Base-by-base conservation (phyloP, 2,888 invertebrate species). In the Colletes collaris region DNA sequence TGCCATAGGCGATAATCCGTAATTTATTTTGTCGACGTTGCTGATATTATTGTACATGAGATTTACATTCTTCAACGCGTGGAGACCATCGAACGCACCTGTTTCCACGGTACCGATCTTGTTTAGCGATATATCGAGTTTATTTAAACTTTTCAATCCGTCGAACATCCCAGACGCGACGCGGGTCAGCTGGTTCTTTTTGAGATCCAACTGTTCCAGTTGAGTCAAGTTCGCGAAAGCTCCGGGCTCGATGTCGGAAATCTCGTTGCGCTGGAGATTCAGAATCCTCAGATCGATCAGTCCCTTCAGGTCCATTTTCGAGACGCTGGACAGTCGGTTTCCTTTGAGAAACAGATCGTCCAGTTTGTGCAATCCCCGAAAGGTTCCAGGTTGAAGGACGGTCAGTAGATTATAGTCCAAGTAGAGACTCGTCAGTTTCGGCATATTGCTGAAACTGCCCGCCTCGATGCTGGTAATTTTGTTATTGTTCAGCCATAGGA, bases 401-500 rank as follows among this genome's bases (percentile, higher is more conserved):
- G 85, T 89, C 79, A 94, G 86, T 67, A 87, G 90, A 87, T 94
- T 94, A 77, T 92, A 88, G 77, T 92, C 93, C 75, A 94, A 84
- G 82, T 93, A 92, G 6, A 93, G 88, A 58, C 89, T 91, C 76
- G 89, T 89, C 62, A 88, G 10, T 4, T 91, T 91, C 13, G 83
- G 83, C 75, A 93, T 86, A 72, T 90, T 90, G 1, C 85, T 68
- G 84, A 94, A 94, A 10, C 92, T 90, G 3, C 90, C 89, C 16
- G 91, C 88, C 53, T 91, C 91, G 3, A 94, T 89, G 70, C 90
- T 91, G 3, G 83, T 49, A 65, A 94, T 93, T 27, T 87, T 85
- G 72, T 93, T 94, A 68, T 93, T 87, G 82, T 93, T 93, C 75
- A 93, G 76, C 83, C 93, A 93, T 40, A 94, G 85, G 13, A 81